These are phyloP conservation scores for Drosophila setifemur DNA, from an alignment of 1,140 invertebrate genomes.

Conservation along the genomic window DNA sequence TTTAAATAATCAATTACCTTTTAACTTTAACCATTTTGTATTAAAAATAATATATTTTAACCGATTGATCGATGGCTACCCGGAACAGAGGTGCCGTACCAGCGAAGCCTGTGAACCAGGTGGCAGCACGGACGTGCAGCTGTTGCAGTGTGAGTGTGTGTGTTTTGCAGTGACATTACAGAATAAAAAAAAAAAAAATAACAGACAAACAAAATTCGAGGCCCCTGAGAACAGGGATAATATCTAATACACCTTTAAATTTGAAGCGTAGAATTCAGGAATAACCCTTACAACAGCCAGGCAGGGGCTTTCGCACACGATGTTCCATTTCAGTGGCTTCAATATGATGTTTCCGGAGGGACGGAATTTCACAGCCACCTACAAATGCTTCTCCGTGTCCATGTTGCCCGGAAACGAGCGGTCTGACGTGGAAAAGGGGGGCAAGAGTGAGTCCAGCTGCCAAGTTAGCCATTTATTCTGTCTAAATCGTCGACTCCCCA, in stretches of 20 bases:
- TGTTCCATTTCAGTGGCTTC: conserved; percentile 84
- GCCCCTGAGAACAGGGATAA: not conserved
- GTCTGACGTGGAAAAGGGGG: conserved; percentile 97
- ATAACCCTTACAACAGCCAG: not conserved
- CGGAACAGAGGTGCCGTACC: too few relatives aligned
- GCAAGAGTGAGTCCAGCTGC: conserved; percentile 91
- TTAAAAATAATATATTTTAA: too few relatives aligned
- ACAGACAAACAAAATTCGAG: conserved; percentile 10
- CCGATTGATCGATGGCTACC: too few relatives aligned
- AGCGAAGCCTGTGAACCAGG: too few relatives aligned
- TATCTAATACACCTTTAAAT: not conserved
- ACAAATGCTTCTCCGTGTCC: conserved; percentile 96
- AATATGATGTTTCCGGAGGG: conserved; percentile 91
- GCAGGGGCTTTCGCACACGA: conserved; percentile 1
- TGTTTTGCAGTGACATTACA: conserved; percentile 6
- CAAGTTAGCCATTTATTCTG: not conserved
- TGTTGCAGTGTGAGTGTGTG: not conserved
- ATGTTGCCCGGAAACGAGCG: conserved; percentile 97
- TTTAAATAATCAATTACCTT: too few relatives aligned
- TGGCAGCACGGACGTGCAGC: too few relatives aligned
- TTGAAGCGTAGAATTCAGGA: not conserved
- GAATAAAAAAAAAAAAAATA: conserved; percentile 18
- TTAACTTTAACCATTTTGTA: too few relatives aligned
- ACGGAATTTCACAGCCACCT: conserved; percentile 91
- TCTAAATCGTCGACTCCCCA: not conserved